These are phyloP conservation scores for Choristoneura fumiferana DNA, from an alignment of 1,140 invertebrate genomes.

Conservation along the genomic window DNA sequence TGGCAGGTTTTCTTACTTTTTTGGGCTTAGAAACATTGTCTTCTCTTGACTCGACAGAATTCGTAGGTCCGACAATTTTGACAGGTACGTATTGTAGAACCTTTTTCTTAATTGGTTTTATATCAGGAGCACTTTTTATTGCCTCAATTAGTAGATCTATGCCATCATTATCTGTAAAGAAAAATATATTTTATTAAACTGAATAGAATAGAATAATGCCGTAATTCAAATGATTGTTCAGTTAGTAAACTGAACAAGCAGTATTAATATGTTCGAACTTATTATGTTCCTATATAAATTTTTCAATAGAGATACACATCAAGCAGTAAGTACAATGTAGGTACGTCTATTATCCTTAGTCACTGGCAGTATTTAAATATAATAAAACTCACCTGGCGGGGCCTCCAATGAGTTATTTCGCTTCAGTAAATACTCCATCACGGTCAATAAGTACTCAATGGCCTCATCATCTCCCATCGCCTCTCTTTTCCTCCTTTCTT, in stretches of 20 bases:
- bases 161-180: conserved; percentile 56
- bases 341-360: no score
- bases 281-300: no score
- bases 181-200: conserved; percentile 12
- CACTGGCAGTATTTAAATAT: not conserved
- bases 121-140: conserved; percentile 60
- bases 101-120: conserved; percentile 48
- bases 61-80: no score
- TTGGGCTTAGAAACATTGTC: not conserved
- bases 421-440: conserved; percentile 64
- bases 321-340: no score
- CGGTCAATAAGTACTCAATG: conserved; percentile 54
- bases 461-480: conserved; percentile 40
- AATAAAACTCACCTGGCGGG: conserved; percentile 40
- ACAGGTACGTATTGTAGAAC: conserved; percentile 13
- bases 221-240: no score
- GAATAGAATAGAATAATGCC: not conserved
- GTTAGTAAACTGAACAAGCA: no score
- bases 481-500: conserved; percentile 41
- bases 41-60: not conserved
- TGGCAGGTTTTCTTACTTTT: no score
- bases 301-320: no score
- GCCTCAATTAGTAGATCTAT: conserved; percentile 63
- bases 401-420: conserved; percentile 38
- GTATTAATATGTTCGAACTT: no score